A percentile compares a stretch with the other conserved stretches of the same genome.
phyloP scores from a whole-genome alignment of 1,140 invertebrate genomes.

The Drosophila funebris region DNA sequence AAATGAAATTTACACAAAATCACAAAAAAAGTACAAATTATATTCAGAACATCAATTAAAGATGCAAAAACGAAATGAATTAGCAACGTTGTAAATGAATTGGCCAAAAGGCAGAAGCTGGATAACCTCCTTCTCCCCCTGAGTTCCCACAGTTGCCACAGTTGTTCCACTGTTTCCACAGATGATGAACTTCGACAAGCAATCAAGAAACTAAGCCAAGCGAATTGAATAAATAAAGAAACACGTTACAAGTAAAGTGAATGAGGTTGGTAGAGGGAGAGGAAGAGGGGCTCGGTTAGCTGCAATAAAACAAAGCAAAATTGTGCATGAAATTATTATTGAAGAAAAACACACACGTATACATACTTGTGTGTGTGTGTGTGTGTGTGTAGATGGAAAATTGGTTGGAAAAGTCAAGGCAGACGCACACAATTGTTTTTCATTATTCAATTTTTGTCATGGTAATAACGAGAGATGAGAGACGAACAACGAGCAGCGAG shows the following conservation, averaged over 20 bases:
- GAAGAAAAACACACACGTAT: slow-evolving; percentile 7
- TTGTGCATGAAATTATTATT: slow-evolving; percentile 78
- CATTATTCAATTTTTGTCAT: slow-evolving; percentile 79
- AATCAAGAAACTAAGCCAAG: slow-evolving; percentile 80
- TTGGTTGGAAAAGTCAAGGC: slow-evolving; percentile 41
- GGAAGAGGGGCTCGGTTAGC: background rate
- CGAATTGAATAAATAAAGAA: slow-evolving; percentile 80
- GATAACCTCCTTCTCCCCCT: background rate
- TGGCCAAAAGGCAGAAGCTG: slow-evolving; percentile 24
- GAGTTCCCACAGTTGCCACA: background rate
- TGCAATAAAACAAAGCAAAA: slow-evolving; percentile 77
- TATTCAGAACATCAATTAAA: slow-evolving; percentile 13
- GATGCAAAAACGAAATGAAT: slow-evolving; percentile 33
- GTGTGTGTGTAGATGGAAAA: slow-evolving; percentile 9
- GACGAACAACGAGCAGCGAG: slow-evolving; percentile 18
- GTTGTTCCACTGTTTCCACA: background rate
- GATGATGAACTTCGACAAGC: slow-evolving; percentile 51
- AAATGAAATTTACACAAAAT: slow-evolving; percentile 8
- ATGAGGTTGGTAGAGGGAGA: background rate
- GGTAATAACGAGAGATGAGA: slow-evolving; percentile 52
- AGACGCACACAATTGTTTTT: slow-evolving; percentile 79
- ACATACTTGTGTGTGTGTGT: background rate
- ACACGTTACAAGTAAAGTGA: slow-evolving; percentile 42
- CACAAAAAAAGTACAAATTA: background rate
- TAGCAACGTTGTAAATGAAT: slow-evolving; percentile 39